These are phyloP conservation scores for Pachliopta kotzebuea DNA, from an alignment of 2,888 invertebrate genomes.

Conservation along the genomic window DNA sequence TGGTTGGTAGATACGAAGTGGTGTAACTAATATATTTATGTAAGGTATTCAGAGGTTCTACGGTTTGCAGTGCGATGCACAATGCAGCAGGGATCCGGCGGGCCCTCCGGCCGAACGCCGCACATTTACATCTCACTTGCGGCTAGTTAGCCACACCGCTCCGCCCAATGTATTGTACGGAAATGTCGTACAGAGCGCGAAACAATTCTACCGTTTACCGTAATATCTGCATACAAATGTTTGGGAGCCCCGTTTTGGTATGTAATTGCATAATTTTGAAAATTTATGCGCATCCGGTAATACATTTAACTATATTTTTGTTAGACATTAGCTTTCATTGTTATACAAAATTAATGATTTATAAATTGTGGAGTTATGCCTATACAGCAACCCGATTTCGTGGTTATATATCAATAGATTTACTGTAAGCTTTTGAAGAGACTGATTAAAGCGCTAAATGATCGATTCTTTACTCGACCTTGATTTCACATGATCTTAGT, in stretches of 20 bases:
- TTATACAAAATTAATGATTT: not conserved
- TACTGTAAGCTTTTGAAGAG: not conserved
- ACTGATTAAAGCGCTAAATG: not conserved
- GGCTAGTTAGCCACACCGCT: slow-evolving; percentile 57
- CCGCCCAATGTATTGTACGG: slow-evolving; percentile 68
- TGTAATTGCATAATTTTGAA: slow-evolving; percentile 36
- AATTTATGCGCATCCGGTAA: slow-evolving; percentile 25
- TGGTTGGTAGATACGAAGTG: not conserved
- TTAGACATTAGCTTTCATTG: too few relatives aligned
- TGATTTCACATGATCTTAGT: too few relatives aligned
- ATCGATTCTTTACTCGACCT: not conserved
- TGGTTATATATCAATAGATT: too few relatives aligned
- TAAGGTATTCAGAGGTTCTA: not conserved
- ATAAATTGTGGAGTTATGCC: too few relatives aligned
- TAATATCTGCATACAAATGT: slow-evolving; percentile 72
- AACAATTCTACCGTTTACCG: slow-evolving; percentile 68
- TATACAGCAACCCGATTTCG: too few relatives aligned
- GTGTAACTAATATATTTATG: slow-evolving; percentile 7
- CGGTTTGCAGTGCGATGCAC: slow-evolving; percentile 31
- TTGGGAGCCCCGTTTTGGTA: slow-evolving; percentile 54
- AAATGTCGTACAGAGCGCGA: slow-evolving; percentile 67
- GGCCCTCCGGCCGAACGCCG: slow-evolving; percentile 43
- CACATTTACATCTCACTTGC: slow-evolving; percentile 52
- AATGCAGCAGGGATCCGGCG: slow-evolving; percentile 51
- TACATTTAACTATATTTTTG: slow-evolving; percentile 30